Evolutionary conservation across 2,797 vertebrate species (phyloP), one percentile per base, ranked within the genome.

Genomic region (Thaleichthys pacificus): DNA sequence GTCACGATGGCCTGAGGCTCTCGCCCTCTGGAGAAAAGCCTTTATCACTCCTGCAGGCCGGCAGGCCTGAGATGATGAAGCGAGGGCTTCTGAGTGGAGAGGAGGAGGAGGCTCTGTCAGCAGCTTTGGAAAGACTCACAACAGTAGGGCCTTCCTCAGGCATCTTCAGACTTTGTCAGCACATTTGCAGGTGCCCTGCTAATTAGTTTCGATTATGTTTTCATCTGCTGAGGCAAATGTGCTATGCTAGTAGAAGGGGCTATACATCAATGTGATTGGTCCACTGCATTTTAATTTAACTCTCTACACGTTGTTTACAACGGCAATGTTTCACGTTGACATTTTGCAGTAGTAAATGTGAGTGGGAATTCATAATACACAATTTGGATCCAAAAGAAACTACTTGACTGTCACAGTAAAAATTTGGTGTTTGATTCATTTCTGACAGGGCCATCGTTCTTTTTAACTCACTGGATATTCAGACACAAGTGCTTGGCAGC

Each of bases 101-200:
- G 38, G 38, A 42, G 61, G 21, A 24, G n/a, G n/a, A 69, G 63
- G 60, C 9, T 38, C 1, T 77, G 76, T 84, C 85, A 83, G 79
- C 85, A 79, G 71, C n/a, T n/a, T n/a, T n/a, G n/a, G 28, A 63
- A 77, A 73, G 73, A 65, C 49, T 71, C 67, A 69, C 2, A 0
- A 32, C 38, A 12, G 24, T 51, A 2, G 42, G 42, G n/a, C 11
- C 42, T 42, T 42, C 9, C 1, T 47, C 9, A 47, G 3, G 42
- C 42, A 3, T 47, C 42, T 3, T 47, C 12, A 47, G 22, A 28
- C 64, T 58, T 28, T n/a, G n/a, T 19, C 56, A 72, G 76, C 74
- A 75, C 56, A 68, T 81, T 61, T 49, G 21, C 38, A 67, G n/a
- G 21, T 75, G 62, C 71, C 68, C n/a, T 75, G 35, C 26, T n/a